These are phyloP conservation scores for Holothuria glaberrima DNA, from an alignment of 35 echinoderm and acorn worm species.

Conservation along the genomic window DNA sequence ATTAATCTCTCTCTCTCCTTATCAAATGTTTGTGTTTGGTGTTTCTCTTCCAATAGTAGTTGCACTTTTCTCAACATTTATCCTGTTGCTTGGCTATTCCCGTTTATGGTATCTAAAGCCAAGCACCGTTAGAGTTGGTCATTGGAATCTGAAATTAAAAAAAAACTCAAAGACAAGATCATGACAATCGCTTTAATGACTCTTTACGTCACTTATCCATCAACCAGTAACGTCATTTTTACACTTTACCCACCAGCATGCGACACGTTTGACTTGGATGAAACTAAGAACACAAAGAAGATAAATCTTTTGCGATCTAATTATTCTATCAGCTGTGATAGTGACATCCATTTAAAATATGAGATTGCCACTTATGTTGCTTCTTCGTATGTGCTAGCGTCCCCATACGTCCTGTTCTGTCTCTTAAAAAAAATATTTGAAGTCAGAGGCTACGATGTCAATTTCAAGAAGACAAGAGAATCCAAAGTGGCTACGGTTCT, in stretches of 20 bases:
- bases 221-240: background rate
- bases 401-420: constrained; percentile 16
- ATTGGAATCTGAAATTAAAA: background rate
- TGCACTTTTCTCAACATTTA: background rate
- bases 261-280: no score
- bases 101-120: no score
- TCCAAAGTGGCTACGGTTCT: constrained; percentile 27
- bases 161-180: background rate
- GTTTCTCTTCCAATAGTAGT: no score
- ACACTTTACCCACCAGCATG: no score
- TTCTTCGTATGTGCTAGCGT: constrained; percentile 34
- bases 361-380: constrained; percentile 5
- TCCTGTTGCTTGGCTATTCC: background rate
- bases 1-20: background rate
- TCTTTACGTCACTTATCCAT: no score
- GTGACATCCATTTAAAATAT: background rate
- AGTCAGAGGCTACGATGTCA: background rate
- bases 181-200: constrained; percentile 12
- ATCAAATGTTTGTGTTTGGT: no score
- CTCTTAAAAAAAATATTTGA: background rate
- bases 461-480: no score
- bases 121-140: background rate
- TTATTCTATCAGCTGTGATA: constrained; percentile 42
- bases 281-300: no score
- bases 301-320: constrained; percentile 43